Evolutionary conservation across 2,797 vertebrate genomes (phyloP), one percentile per base, ranked within the genome.

Genomic region (Philypnodon macrostomus): DNA sequence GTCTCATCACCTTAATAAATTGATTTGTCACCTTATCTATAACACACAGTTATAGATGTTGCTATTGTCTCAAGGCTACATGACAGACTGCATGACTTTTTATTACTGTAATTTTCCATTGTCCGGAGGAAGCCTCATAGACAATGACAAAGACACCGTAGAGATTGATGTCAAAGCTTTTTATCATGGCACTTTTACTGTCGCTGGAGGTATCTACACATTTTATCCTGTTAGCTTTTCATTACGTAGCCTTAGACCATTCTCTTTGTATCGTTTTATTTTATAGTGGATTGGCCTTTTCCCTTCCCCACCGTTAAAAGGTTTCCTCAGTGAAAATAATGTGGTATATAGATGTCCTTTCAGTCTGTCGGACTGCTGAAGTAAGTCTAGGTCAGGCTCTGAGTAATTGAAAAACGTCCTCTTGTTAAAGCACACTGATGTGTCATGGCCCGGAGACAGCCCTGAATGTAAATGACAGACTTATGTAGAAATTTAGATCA

Each of bases 321-420:
- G 11, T 47, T 51, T 55, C 44, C 24, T 26, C 16, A n/a, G n/a
- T n/a, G 21, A 1, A 10, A 51, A 44, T 48, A 47, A 62, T 45
- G 16, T 19, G 18, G n/a, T 37, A 39, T 35, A 13, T 13, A 16
- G 16, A 18, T 10, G 34, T 45, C 37, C 30, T 48, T 30, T 47
- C 13, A 29, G 6, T 30, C 30, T 51, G 31, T 52, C 4, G 4
- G 37, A 48, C n/a, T 52, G 34, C 48, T 9, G 32, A 54, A 60
- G 41, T 30, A 27, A 27, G 42, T 21, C 8, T 4, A 14, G 17
- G 29, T 52, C 14, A 24, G n/a, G 30, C n/a, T 58, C 33, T 49
- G 31, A 70, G 63, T 70, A 70, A 71, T 63, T 66, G 49, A 66
- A 61, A 68, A 53, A 59, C 49, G 29, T 71, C 60, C 58, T 61